Percentiles rank a stretch among this genome's conserved stretches.
Evolutionary conservation across 2,888 invertebrate genomes (phyloP).

Genomic region (Brachypalpus laphriformis): DNA sequence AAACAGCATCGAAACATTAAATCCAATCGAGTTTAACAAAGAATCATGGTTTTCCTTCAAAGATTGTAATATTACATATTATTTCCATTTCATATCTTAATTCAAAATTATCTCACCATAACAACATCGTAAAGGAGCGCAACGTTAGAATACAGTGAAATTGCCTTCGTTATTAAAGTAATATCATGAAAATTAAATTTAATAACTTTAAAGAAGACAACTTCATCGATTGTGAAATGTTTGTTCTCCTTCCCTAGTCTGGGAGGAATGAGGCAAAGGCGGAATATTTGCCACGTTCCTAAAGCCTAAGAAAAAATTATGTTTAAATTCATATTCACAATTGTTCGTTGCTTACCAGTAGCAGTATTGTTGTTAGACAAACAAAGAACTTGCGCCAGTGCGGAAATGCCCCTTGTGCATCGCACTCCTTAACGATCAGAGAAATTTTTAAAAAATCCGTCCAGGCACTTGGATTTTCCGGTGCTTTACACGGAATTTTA

Average conservation of each 20-base stretch:
- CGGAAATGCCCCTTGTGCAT: background rate
- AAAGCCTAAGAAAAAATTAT: conserved; percentile 1
- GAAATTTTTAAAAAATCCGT: conserved; percentile 27
- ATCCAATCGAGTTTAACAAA: conserved; percentile 41
- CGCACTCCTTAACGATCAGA: conserved; percentile 22
- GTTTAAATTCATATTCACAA: background rate
- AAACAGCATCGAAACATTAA: conserved; percentile 30
- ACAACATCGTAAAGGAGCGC: conserved; percentile 27
- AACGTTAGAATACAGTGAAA: conserved; percentile 30
- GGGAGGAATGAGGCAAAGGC: conserved; percentile 23
- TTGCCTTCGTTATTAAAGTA: conserved; percentile 34
- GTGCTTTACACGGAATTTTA: conserved; percentile 30
- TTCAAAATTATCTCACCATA: conserved; percentile 1
- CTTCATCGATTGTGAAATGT: conserved; percentile 32
- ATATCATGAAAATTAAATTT: conserved; percentile 65
- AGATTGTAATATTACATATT: too few species aligned
- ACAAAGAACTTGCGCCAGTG: conserved; percentile 24
- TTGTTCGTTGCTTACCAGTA: conserved; percentile 40
- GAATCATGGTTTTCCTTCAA: conserved; percentile 54
- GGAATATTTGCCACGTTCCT: conserved; percentile 30
- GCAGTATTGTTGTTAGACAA: conserved; percentile 25
- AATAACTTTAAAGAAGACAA: conserved; percentile 22
- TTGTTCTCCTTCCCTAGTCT: conserved; percentile 13
- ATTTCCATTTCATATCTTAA: background rate
- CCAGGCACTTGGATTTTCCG: conserved; percentile 28